These are phyloP conservation scores for Disparrhopalites patrizii DNA, from an alignment of 2,888 invertebrate species.

Conservation along the genomic window DNA sequence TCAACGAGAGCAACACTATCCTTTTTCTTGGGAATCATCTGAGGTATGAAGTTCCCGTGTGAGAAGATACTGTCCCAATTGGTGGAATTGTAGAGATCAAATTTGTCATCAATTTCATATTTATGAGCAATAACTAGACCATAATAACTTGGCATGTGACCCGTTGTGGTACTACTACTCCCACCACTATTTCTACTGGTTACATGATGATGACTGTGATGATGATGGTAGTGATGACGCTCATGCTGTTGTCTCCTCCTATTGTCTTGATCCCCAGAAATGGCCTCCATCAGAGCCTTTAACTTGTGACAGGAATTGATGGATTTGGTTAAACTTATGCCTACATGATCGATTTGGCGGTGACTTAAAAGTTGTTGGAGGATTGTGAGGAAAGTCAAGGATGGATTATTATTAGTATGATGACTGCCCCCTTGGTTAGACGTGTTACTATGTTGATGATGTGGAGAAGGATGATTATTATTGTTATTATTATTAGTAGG, in stretches of 20 bases:
- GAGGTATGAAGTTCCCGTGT: slow-evolving; percentile 1
- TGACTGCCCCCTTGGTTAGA: neutral
- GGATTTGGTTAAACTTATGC: slow-evolving; percentile 11
- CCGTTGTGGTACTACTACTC: too few species aligned
- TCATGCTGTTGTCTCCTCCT: too few species aligned
- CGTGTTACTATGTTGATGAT: neutral
- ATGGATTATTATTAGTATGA: neutral
- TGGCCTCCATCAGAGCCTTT: slow-evolving; percentile 3
- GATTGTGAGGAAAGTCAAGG: neutral
- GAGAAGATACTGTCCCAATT: slow-evolving; percentile 13
- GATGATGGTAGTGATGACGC: neutral
- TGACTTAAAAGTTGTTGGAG: slow-evolving; percentile 10
- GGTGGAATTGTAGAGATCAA: slow-evolving; percentile 14
- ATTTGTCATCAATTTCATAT: slow-evolving; percentile 23
- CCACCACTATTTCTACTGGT: too few species aligned
- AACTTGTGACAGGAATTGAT: neutral
- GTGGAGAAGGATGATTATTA: neutral
- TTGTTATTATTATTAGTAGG: neutral
- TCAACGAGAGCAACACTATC: slow-evolving; percentile 1
- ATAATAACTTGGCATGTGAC: slow-evolving; percentile 8
- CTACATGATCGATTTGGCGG: slow-evolving; percentile 13
- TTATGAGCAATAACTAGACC: slow-evolving; percentile 14
- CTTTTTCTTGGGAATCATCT: neutral
- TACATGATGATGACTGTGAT: too few species aligned
- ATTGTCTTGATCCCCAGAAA: too few species aligned